Evolutionary conservation across 1,140 invertebrate genomes (phyloP).

Genomic region (Heliconius eleuchia): DNA sequence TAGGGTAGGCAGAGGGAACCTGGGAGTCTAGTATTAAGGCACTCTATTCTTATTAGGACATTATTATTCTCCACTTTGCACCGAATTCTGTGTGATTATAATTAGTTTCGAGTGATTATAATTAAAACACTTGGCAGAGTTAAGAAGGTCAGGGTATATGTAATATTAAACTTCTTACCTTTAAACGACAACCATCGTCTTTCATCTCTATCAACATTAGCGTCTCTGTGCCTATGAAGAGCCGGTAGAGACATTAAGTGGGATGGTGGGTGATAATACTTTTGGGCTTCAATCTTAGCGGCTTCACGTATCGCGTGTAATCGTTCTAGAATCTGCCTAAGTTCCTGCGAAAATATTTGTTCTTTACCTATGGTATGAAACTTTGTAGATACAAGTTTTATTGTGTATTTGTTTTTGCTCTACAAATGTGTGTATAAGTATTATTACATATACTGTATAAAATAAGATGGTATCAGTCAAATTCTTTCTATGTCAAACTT

Average conservation of each 20-base stretch:
- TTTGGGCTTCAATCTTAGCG: slow-evolving; percentile 58
- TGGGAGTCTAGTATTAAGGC: neutral
- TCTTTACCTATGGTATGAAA: neutral
- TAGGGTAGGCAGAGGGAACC: no score
- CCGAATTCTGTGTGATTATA: no score
- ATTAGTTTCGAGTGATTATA: no score
- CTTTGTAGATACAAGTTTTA: neutral
- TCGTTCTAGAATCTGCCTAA: slow-evolving; percentile 66
- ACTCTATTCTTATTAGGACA: neutral
- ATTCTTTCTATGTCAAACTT: no score
- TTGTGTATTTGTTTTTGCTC: neutral
- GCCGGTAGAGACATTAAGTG: slow-evolving; percentile 63
- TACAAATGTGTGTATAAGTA: neutral
- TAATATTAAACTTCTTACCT: slow-evolving; percentile 47
- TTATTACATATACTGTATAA: neutral
- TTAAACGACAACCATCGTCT: slow-evolving; percentile 68
- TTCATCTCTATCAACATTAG: slow-evolving; percentile 73
- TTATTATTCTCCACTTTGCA: no score
- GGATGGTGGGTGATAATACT: slow-evolving; percentile 55
- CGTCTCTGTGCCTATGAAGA: slow-evolving; percentile 69
- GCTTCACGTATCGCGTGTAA: slow-evolving; percentile 64
- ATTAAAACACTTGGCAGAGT: no score
- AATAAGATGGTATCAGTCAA: no score
- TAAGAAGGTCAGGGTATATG: no score
- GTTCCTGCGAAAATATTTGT: slow-evolving; percentile 52